These are phyloP conservation scores for Burhinus oedicnemus DNA, from an alignment of 2,113 vertebrate species.

Conservation along the genomic window DNA sequence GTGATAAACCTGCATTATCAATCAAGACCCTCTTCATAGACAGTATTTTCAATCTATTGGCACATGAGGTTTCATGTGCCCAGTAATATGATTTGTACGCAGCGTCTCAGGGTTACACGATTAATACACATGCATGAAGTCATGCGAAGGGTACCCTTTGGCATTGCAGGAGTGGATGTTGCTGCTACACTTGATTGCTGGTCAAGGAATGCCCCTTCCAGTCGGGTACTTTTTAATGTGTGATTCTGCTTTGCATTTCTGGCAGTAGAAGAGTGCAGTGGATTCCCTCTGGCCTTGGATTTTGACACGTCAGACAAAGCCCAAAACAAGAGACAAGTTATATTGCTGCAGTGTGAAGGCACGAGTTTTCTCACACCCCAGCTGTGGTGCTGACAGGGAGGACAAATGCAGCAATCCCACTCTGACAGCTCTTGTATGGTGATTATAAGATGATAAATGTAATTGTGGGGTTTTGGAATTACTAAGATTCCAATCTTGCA, in stretches of 20 bases:
- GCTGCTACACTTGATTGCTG: not conserved
- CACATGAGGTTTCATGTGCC: not conserved
- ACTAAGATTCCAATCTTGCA: not conserved
- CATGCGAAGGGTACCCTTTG: not conserved
- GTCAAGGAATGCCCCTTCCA: not conserved
- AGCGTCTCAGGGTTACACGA: accelerated
- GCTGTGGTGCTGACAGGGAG: not conserved
- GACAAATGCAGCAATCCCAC: not conserved
- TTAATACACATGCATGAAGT: not conserved
- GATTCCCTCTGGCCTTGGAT: not conserved
- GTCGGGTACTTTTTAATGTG: not conserved
- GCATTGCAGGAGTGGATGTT: not conserved
- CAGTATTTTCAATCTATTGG: not conserved
- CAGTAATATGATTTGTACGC: not conserved
- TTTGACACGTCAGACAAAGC: not conserved
- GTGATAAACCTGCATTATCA: not conserved
- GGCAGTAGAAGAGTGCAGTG: not conserved
- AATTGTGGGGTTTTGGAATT: not conserved
- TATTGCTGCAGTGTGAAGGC: not conserved
- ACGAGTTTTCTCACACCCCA: not conserved
- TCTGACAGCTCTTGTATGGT: not conserved
- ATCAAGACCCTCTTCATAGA: not conserved
- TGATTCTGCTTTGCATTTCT: not conserved
- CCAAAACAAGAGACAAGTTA: not conserved
- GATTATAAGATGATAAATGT: not conserved